Conservation (phyloP, 2,113 vertebrate genomes). For the Aptenodytes patagonicus region DNA sequence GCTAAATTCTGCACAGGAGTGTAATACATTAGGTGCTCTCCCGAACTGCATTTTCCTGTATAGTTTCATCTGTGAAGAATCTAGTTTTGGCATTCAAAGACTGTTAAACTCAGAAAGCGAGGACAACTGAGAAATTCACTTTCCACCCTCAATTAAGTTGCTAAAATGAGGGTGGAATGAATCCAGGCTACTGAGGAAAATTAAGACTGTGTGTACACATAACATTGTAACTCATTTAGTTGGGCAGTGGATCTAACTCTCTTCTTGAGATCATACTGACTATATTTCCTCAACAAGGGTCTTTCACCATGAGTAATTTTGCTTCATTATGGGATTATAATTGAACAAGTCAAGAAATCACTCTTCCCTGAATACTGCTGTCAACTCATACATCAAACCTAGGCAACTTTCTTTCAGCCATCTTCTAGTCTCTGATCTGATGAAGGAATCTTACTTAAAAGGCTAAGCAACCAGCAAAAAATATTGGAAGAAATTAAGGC, state of each 20-base stretch:
- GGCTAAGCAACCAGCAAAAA: neutral
- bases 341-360: neutral
- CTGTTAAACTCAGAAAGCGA: neutral
- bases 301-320: neutral
- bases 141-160: neutral
- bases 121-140: neutral
- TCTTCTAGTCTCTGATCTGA: neutral
- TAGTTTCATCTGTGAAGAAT: neutral
- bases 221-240: neutral
- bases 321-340: neutral
- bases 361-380: neutral
- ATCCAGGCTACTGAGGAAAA: neutral
- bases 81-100: neutral
- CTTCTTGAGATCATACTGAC: neutral
- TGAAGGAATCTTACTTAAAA: neutral
- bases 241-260: neutral
- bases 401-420: neutral
- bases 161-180: neutral
- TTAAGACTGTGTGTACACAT: neutral
- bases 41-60: neutral
- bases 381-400: neutral
- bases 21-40: neutral
- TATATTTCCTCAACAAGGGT: neutral
- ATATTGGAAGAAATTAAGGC: neutral
- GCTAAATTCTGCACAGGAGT: neutral